A percentile compares a stretch with the other conserved stretches of the same genome.
Evolutionary conservation across 2,888 invertebrate genomes (phyloP).

Genomic region (Thecophora atra): DNA sequence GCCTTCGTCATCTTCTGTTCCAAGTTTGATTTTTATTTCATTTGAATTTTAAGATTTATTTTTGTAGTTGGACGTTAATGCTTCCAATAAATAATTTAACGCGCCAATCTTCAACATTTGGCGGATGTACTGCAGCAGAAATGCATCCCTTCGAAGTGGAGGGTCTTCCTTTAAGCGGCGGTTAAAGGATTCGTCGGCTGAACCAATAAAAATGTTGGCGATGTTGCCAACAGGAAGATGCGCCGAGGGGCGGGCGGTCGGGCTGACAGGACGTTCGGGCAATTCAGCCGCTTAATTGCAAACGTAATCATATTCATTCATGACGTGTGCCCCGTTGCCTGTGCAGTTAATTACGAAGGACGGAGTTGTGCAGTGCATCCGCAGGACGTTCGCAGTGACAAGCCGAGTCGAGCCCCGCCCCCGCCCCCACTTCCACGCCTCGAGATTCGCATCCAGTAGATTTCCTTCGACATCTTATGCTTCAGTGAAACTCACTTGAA

Average conservation of each 20-base stretch:
- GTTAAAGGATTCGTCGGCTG: neutral
- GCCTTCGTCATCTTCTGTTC: no score
- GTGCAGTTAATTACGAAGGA: slow-evolving; percentile 34
- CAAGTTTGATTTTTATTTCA: no score
- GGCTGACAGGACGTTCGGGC: slow-evolving; percentile 22
- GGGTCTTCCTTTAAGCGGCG: neutral
- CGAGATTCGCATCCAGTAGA: neutral
- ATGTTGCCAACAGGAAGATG: neutral
- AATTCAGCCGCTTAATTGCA: slow-evolving; percentile 33
- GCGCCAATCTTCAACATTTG: neutral
- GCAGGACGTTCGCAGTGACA: slow-evolving; percentile 25
- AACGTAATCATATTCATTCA: slow-evolving; percentile 32
- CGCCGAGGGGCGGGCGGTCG: neutral
- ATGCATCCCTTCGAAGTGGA: neutral
- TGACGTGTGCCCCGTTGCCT: slow-evolving; percentile 11
- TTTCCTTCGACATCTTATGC: slow-evolving; percentile 38
- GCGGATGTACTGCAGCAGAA: neutral
- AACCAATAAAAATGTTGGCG: neutral
- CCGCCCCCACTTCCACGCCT: neutral
- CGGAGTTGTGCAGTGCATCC: slow-evolving; percentile 20
- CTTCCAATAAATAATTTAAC: no score
- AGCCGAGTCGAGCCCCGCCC: neutral
- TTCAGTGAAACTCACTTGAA: slow-evolving; percentile 42
- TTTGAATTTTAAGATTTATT: no score
- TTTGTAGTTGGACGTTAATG: no score